These are phyloP conservation scores for Tinea trinotella DNA, from an alignment of 2,888 invertebrate genomes.

Conservation along the genomic window DNA sequence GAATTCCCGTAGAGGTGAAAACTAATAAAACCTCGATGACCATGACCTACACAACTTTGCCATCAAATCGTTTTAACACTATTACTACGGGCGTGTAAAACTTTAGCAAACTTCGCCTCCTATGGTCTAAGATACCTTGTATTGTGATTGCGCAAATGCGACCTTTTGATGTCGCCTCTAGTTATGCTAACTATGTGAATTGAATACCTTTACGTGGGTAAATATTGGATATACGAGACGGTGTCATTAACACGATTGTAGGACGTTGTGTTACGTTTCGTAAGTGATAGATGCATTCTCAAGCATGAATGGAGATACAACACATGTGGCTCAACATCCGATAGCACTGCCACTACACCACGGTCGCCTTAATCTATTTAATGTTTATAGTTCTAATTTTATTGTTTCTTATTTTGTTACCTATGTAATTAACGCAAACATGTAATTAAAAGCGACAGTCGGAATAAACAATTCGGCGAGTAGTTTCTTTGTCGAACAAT, in stretches of 20 bases:
- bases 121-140: background rate
- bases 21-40: background rate
- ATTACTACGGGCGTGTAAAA: background rate
- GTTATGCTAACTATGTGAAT: slow-evolving; percentile 1
- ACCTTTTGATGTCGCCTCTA: background rate
- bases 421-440: too few relatives aligned
- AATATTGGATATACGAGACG: background rate
- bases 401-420: too few relatives aligned
- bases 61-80: slow-evolving; percentile 10
- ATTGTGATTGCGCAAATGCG: slow-evolving; percentile 2
- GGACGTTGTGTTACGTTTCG: background rate
- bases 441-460: too few relatives aligned
- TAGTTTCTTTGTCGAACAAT: too few relatives aligned
- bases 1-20: background rate
- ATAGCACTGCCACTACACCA: too few relatives aligned
- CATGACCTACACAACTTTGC: background rate
- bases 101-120: background rate
- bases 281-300: background rate
- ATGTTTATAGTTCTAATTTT: too few relatives aligned
- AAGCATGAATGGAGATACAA: slow-evolving; percentile 2
- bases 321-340: background rate
- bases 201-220: background rate
- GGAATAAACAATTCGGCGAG: too few relatives aligned
- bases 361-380: too few relatives aligned
- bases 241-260: background rate